Conservation (phyloP, 2,888 invertebrate genomes). For the Tachina lurida region DNA sequence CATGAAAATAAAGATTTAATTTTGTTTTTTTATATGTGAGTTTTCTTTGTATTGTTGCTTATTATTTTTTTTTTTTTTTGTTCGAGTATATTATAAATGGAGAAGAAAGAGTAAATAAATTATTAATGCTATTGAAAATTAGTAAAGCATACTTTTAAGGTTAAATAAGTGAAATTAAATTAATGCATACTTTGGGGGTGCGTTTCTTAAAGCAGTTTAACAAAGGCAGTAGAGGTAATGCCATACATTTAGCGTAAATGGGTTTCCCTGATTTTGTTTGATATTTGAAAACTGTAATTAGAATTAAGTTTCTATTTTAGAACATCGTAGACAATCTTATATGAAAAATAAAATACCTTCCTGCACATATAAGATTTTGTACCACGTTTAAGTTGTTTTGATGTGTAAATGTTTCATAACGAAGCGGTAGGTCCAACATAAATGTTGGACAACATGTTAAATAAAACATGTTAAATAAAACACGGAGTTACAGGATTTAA, state of each 20-base stretch:
- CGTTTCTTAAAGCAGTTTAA: background rate
- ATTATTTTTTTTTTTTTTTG: background rate
- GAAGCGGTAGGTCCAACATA: no score
- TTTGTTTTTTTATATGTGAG: conserved; percentile 22
- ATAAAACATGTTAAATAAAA: no score
- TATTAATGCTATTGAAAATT: background rate
- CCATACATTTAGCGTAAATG: background rate
- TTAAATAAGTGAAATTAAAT: conserved; percentile 22
- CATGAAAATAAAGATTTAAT: conserved; percentile 59
- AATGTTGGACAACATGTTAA: no score
- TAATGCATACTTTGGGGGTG: conserved; percentile 37
- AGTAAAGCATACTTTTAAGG: conserved; percentile 46
- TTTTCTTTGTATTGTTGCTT: conserved; percentile 14
- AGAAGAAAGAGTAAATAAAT: conserved; percentile 1
- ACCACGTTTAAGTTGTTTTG: no score
- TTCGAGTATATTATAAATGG: background rate
- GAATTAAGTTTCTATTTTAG: background rate
- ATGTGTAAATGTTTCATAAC: no score
- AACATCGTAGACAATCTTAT: no score
- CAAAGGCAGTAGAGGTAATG: background rate
- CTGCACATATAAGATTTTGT: no score
- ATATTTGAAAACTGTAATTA: background rate
- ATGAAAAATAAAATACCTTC: no score
- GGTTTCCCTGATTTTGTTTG: background rate
- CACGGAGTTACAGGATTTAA: no score